These are phyloP conservation scores for Polyploca ridens DNA, from an alignment of 2,888 invertebrate genomes.

Conservation along the genomic window DNA sequence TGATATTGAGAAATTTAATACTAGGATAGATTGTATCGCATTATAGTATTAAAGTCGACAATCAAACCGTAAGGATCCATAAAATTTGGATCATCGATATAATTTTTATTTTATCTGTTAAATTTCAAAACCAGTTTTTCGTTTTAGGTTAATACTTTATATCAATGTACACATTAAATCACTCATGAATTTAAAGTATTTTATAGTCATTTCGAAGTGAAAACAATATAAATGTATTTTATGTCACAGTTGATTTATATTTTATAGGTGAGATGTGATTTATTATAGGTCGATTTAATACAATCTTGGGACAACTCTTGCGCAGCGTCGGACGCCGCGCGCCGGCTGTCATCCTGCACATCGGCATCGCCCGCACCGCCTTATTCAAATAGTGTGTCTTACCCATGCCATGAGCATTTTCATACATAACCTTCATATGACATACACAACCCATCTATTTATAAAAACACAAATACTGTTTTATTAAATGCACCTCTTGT, in stretches of 20 bases:
- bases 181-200: slow-evolving; percentile 80
- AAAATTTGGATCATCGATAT: slow-evolving; percentile 62
- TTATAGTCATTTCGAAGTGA: slow-evolving; percentile 80
- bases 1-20: not conserved
- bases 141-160: slow-evolving; percentile 58
- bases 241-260: slow-evolving; percentile 79
- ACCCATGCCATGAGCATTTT: not conserved
- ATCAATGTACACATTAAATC: slow-evolving; percentile 72
- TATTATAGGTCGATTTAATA: slow-evolving; percentile 73
- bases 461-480: not conserved
- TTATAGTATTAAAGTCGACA: slow-evolving; percentile 37
- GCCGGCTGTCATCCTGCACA: slow-evolving; percentile 29
- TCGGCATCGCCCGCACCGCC: slow-evolving; percentile 20
- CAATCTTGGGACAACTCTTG: slow-evolving; percentile 59
- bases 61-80: slow-evolving; percentile 56
- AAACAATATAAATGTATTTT: slow-evolving; percentile 83
- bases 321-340: slow-evolving; percentile 33
- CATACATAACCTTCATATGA: not conserved
- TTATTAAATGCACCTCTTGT: not conserved
- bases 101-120: slow-evolving; percentile 48
- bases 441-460: not conserved
- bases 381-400: not conserved
- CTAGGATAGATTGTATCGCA: slow-evolving; percentile 18
- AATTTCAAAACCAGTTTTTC: slow-evolving; percentile 50
- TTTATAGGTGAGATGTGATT: slow-evolving; percentile 81